Evolutionary conservation across 2,113 vertebrate species (phyloP).

Genomic region (Odontesthes bonariensis): DNA sequence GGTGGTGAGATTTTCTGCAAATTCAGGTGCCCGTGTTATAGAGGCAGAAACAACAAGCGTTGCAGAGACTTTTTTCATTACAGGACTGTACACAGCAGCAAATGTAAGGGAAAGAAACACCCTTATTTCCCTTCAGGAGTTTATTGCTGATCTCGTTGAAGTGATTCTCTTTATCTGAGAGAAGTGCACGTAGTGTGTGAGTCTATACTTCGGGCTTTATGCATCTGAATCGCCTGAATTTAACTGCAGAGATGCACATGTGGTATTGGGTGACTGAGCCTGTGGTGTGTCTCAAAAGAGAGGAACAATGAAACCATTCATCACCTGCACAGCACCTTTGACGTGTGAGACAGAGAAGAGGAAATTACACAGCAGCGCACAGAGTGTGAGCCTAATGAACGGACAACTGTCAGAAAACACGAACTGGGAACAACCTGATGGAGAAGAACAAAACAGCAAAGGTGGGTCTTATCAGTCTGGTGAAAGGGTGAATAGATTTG

Average conservation of each 20-base stretch:
- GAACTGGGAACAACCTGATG: not conserved
- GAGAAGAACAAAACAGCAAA: not conserved
- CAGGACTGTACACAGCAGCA: not conserved
- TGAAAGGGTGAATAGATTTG: too few relatives aligned
- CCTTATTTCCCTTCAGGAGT: constrained; percentile 14
- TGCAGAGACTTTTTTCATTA: constrained; percentile 6
- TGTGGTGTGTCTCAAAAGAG: constrained; percentile 18
- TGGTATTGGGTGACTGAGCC: not conserved
- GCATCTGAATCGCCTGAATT: not conserved
- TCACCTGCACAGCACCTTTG: constrained; percentile 26
- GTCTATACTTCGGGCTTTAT: not conserved
- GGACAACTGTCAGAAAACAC: constrained; percentile 5
- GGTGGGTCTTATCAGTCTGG: not conserved
- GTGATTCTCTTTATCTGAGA: not conserved
- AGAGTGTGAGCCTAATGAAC: constrained; percentile 2
- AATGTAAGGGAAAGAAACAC: constrained; percentile 27
- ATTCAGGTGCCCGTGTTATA: not conserved
- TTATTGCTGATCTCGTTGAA: constrained; percentile 35
- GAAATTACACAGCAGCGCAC: constrained; percentile 28
- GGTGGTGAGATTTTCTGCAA: constrained; percentile 7
- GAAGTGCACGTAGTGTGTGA: not conserved
- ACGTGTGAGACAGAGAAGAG: constrained; percentile 40
- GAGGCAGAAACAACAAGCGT: not conserved
- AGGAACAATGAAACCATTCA: constrained; percentile 43
- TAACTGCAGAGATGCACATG: not conserved